Base-by-base conservation (phyloP, 2,797 vertebrate species). In the Morelia viridis region DNA sequence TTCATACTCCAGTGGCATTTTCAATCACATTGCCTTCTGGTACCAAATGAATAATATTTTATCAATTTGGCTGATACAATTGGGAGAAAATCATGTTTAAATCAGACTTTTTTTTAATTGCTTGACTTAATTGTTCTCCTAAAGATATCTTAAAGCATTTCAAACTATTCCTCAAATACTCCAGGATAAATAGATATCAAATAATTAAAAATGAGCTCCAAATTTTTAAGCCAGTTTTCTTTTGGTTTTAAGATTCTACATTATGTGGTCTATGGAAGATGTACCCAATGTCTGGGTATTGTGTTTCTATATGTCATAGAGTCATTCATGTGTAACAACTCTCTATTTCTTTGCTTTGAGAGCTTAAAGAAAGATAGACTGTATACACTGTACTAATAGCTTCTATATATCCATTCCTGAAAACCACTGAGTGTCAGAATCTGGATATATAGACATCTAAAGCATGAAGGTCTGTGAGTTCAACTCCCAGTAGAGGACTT, bases 1-100 rank as follows among this genome's bases (percentile, higher is more conserved):
- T 62, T 56, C 31, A 87, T 19, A 71, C 65, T 2, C 89, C 89
- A 65, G 8, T 62, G 80, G 61, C 11, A 26, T 53, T 92, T 89
- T 92, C 76, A 89, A 60, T 89, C 87, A 89, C n/a, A 61, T 65
- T 65, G n/a, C 50, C 61, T 88, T 61, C 87, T 92, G 61, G 11
- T 28, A 92, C 15, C 68, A n/a, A 85, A 84, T 28, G 35, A 61
- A 88, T 22, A 80, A 28, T 31, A 61, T 53, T 71, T 87, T 57
- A 92, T 92, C 50, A 89, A 89, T 89, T 85, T n/a, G 76, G 31
- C 86, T 46, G 15, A 46, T 41, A 31, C n/a, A 62, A 22, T 58
- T n/a, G 26, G 10, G 56, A 68, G 24, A 26, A 56, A 26, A 61
- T n/a, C n/a, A 15, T 87, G 35, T 86, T 64, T 88, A 92, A 88